Percentiles rank a stretch among this genome's conserved stretches.
Conservation (phyloP, 1,140 invertebrate genomes). For the Brachionus paranguensis region DNA sequence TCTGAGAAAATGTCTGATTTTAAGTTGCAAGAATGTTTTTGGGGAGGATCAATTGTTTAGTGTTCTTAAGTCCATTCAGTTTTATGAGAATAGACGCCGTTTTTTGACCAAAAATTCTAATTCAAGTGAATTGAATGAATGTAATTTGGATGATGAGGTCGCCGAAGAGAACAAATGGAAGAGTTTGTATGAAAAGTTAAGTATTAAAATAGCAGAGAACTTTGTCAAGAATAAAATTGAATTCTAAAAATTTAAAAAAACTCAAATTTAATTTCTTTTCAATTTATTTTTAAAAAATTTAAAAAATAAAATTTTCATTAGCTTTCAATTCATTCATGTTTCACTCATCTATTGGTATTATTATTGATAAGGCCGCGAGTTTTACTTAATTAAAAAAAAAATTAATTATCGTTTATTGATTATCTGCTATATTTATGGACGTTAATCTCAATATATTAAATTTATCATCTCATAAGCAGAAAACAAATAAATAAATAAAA, state of each 20-base stretch:
- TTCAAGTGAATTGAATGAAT: not conserved
- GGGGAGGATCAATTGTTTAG: not conserved
- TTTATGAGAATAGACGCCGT: not conserved
- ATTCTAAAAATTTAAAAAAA: not conserved
- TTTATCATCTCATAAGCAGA: too few relatives aligned
- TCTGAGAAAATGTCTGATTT: not conserved
- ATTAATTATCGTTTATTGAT: too few relatives aligned
- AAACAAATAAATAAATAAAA: too few relatives aligned
- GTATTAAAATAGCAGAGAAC: not conserved
- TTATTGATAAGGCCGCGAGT: too few relatives aligned
- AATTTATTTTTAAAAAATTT: not conserved
- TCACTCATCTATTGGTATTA: too few relatives aligned
- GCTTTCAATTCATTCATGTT: too few relatives aligned
- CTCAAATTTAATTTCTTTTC: not conserved
- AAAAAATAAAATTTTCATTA: not conserved
- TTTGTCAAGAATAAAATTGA: slow-evolving; percentile 25
- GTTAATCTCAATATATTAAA: too few relatives aligned
- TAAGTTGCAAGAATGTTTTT: not conserved
- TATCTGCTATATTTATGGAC: too few relatives aligned
- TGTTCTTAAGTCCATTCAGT: not conserved
- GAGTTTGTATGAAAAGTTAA: not conserved
- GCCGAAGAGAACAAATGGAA: slow-evolving; percentile 2
- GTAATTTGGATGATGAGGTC: not conserved
- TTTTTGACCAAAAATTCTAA: not conserved
- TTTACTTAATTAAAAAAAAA: too few relatives aligned